These are phyloP conservation scores for Setipinna tenuifilis DNA, from an alignment of 2,797 vertebrate species.

Conservation along the genomic window DNA sequence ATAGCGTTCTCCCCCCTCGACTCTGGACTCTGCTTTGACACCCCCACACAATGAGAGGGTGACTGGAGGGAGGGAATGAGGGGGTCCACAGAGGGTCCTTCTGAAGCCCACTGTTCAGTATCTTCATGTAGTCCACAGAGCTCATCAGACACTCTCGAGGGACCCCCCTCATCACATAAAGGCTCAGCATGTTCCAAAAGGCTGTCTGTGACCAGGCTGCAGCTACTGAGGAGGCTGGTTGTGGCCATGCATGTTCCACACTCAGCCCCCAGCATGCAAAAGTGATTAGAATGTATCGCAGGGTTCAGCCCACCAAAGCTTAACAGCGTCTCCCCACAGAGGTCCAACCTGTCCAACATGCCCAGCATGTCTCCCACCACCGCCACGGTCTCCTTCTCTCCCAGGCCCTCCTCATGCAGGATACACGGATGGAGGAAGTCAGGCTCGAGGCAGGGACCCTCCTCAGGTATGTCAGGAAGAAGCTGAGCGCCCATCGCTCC, in stretches of 20 bases:
- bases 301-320: background rate
- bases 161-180: background rate
- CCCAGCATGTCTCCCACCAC: conserved; percentile 59
- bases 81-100: conserved; percentile 26
- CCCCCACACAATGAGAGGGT: background rate
- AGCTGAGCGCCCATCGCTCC: background rate
- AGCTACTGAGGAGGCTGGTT: background rate
- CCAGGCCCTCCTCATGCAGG: conserved; percentile 58
- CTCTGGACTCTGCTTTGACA: background rate
- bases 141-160: background rate
- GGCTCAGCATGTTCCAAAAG: background rate
- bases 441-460: background rate
- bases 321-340: background rate
- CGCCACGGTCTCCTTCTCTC: conserved; percentile 33
- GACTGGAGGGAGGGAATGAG: background rate
- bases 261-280: background rate
- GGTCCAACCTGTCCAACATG: conserved; percentile 50
- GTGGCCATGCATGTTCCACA: background rate
- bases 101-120: background rate
- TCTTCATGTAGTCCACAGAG: conserved; percentile 7
- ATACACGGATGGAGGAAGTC: background rate
- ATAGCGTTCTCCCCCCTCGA: conserved; percentile 31
- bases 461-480: background rate
- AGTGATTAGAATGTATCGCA: background rate
- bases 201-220: background rate